Percentiles rank a stretch among this genome's conserved stretches.
These are phyloP conservation scores for Eumeta japonica DNA, from an alignment of 1,140 invertebrate species.

Conservation along the genomic window DNA sequence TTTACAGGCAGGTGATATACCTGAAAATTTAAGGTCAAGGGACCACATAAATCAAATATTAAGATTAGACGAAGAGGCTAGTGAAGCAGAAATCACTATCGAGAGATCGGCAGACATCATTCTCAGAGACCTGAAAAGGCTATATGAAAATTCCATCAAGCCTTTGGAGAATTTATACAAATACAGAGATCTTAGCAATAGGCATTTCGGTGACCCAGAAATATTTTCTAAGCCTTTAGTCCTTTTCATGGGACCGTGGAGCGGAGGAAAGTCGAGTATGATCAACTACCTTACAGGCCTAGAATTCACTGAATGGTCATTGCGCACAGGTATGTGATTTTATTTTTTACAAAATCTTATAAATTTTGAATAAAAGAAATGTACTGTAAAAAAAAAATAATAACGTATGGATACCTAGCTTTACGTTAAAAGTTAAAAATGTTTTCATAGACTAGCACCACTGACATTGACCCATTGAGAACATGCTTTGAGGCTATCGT, in stretches of 20 bases:
- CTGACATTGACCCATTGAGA: too few relatives aligned
- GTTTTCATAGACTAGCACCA: too few relatives aligned
- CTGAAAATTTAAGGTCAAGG: slow-evolving; percentile 72
- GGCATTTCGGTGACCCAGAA: slow-evolving; percentile 91
- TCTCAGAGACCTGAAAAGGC: slow-evolving; percentile 80
- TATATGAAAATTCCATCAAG: slow-evolving; percentile 86
- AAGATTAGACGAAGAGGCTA: slow-evolving; percentile 74
- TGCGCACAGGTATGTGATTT: slow-evolving; percentile 76
- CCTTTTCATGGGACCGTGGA: slow-evolving; percentile 93
- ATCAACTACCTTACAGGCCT: slow-evolving; percentile 89
- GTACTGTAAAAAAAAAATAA: too few relatives aligned
- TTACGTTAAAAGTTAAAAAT: too few relatives aligned
- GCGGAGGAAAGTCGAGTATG: slow-evolving; percentile 91
- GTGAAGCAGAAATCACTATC: slow-evolving; percentile 68
- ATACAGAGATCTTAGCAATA: slow-evolving; percentile 87
- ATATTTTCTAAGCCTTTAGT: slow-evolving; percentile 93
- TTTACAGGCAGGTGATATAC: slow-evolving; percentile 70
- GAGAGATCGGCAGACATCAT: slow-evolving; percentile 74
- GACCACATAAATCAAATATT: slow-evolving; percentile 80
- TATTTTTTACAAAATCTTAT: slow-evolving; percentile 3
- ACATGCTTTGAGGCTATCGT: too few relatives aligned
- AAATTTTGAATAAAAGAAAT: slow-evolving; percentile 7
- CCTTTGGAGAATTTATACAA: slow-evolving; percentile 88
- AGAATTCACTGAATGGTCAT: slow-evolving; percentile 77
- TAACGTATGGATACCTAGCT: too few relatives aligned